A percentile compares a stretch with the other conserved stretches of the same genome.
Conservation (phyloP, 1,140 invertebrate species). For the Colletes latitarsis region DNA sequence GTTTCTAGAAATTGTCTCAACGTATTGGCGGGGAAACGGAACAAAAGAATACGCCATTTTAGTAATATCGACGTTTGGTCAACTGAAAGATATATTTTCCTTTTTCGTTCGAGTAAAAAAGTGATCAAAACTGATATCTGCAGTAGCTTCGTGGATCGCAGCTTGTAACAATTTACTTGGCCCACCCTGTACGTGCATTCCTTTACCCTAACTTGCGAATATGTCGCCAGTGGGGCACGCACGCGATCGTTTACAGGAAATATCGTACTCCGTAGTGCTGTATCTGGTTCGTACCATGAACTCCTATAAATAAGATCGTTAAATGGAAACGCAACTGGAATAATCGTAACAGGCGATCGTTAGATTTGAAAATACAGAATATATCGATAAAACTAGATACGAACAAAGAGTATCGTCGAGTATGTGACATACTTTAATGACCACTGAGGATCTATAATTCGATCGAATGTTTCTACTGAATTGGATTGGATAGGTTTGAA, state of each 20-base stretch:
- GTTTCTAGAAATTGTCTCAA: background rate
- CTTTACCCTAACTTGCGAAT: background rate
- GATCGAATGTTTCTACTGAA: too few relatives aligned
- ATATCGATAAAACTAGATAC: background rate
- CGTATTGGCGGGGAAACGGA: background rate
- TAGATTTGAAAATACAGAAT: background rate
- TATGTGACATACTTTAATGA: too few relatives aligned
- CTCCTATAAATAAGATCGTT: background rate
- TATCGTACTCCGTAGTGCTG: background rate
- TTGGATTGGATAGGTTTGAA: too few relatives aligned
- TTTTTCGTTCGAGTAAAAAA: too few relatives aligned
- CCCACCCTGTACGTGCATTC: background rate
- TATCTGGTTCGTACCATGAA: background rate
- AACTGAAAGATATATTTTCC: too few relatives aligned
- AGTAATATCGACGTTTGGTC: too few relatives aligned
- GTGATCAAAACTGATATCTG: too few relatives aligned
- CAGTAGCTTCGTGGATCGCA: too few relatives aligned
- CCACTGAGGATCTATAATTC: too few relatives aligned
- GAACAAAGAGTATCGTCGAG: conserved; percentile 7
- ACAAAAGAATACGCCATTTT: background rate
- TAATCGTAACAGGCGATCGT: conserved; percentile 15
- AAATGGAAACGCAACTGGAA: background rate
- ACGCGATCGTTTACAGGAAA: background rate
- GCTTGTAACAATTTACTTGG: too few relatives aligned
- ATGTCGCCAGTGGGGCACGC: background rate